phyloP scores from a whole-genome alignment of 2,113 vertebrate species.

The Sander vitreus region DNA sequence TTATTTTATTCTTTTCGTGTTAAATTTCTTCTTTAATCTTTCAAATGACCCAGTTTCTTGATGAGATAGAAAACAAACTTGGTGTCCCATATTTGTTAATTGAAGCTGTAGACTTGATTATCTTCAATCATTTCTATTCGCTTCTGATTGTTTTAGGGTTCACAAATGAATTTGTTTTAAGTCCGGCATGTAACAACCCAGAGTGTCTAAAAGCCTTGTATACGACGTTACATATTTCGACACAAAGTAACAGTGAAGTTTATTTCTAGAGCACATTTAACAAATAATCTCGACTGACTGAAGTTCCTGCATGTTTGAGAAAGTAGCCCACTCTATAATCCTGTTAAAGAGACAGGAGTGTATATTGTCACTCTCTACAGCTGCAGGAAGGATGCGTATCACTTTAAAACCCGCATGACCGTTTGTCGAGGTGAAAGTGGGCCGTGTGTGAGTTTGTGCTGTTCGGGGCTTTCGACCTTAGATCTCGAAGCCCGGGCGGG shows the following conservation, averaged over 20 bases:
- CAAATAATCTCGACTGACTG: too few relatives aligned
- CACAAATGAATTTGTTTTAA: too few relatives aligned
- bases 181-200: too few relatives aligned
- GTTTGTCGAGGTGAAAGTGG: conserved; percentile 1
- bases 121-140: too few relatives aligned
- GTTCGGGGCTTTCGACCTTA: conserved; percentile 55
- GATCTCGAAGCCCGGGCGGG: neutral
- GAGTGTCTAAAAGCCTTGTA: neutral
- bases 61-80: neutral
- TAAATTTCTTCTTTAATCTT: neutral
- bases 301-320: neutral
- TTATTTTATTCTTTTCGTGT: neutral
- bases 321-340: conserved; percentile 3
- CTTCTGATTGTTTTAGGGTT: too few relatives aligned
- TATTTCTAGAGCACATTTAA: too few relatives aligned
- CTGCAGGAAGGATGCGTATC: neutral
- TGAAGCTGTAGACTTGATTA: neutral
- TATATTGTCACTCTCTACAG: fast-evolving
- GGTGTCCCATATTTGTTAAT: neutral
- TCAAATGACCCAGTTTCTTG: neutral
- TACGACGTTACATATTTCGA: too few relatives aligned
- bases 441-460: conserved; percentile 13
- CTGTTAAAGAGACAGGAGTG: conserved; percentile 75
- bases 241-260: too few relatives aligned
- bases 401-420: conserved; percentile 69